phyloP scores from a whole-genome alignment of 53 echinoderm and acorn worm genomes.

The Stichopus horrens region DNA sequence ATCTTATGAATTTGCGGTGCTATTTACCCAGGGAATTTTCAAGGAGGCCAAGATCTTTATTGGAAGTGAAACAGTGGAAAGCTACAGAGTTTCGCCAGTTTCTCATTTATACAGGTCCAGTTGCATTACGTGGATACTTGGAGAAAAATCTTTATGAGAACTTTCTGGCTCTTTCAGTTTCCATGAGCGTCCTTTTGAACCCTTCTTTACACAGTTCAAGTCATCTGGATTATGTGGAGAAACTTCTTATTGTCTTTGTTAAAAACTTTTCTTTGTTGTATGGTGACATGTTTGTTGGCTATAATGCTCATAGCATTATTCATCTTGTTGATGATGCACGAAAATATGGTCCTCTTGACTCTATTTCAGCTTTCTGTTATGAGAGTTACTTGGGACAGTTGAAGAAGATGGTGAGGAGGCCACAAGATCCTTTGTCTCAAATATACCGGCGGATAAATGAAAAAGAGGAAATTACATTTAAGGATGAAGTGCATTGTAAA shows the following conservation, averaged over 20 bases:
- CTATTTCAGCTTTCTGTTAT: conserved; percentile 46
- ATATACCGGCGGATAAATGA: conserved; percentile 4
- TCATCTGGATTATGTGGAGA: conserved; percentile 34
- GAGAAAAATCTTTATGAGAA: not conserved
- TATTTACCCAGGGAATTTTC: conserved; percentile 36
- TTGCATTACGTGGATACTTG: conserved; percentile 23
- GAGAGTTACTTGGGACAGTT: conserved; percentile 42
- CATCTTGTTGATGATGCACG: conserved; percentile 50
- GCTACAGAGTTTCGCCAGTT: conserved; percentile 51
- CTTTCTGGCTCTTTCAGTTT: conserved; percentile 24
- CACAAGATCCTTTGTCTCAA: conserved; percentile 32
- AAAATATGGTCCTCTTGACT: conserved; percentile 47
- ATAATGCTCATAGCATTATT: conserved; percentile 43
- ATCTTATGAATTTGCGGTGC: not conserved
- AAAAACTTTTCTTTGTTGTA: conserved; percentile 19
- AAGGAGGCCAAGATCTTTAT: conserved; percentile 33
- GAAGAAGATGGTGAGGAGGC: conserved; percentile 38
- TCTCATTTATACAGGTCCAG: conserved; percentile 43
- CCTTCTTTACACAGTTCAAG: conserved; percentile 13
- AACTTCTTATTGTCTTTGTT: conserved; percentile 46
- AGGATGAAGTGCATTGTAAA: not conserved
- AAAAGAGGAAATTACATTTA: not conserved
- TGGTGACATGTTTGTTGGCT: conserved; percentile 28
- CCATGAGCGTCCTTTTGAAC: conserved; percentile 39
- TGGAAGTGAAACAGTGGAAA: conserved; percentile 50